Conservation (phyloP, 2,888 invertebrate genomes). For the Ferdinandea cuprea region DNA sequence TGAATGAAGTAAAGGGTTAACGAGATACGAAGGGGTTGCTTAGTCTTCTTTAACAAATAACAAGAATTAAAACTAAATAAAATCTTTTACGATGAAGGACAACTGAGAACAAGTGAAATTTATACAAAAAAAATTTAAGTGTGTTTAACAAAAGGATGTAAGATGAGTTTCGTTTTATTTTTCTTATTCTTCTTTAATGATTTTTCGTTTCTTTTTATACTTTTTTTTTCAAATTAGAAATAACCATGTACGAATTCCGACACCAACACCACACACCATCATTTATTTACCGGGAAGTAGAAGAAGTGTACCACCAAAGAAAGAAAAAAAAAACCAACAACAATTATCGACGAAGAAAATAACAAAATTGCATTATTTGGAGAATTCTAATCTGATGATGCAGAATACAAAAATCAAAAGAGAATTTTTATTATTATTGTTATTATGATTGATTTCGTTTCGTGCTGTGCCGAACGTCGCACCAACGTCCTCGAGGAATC, state of each 20-base stretch:
- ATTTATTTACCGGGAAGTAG: conserved; percentile 35
- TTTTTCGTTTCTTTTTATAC: neutral
- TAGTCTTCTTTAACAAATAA: conserved; percentile 66
- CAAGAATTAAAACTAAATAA: conserved; percentile 67
- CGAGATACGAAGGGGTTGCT: conserved; percentile 19
- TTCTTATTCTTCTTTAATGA: conserved; percentile 17
- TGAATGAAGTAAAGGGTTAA: conserved; percentile 28
- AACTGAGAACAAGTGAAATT: conserved; percentile 3
- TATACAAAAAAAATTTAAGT: neutral
- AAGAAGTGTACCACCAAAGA: conserved; percentile 44
- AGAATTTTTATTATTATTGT: conserved; percentile 36
- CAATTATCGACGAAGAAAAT: conserved; percentile 27
- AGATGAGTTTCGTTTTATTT: conserved; percentile 5
- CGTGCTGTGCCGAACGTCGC: conserved; percentile 76
- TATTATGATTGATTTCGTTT: conserved; percentile 69
- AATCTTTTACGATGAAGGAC: conserved; percentile 14
- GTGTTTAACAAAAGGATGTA: conserved; percentile 1
- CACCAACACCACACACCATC: conserved; percentile 55
- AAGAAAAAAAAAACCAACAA: conserved; percentile 53
- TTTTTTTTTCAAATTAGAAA: conserved; percentile 47
- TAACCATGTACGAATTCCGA: conserved; percentile 59
- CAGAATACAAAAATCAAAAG: conserved; percentile 48
- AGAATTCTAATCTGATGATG: conserved; percentile 40
- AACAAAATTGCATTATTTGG: conserved; percentile 64
- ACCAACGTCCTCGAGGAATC: conserved; percentile 83